phyloP scores from a whole-genome alignment of 1,140 invertebrate species.

The Eubasilissa regina region DNA sequence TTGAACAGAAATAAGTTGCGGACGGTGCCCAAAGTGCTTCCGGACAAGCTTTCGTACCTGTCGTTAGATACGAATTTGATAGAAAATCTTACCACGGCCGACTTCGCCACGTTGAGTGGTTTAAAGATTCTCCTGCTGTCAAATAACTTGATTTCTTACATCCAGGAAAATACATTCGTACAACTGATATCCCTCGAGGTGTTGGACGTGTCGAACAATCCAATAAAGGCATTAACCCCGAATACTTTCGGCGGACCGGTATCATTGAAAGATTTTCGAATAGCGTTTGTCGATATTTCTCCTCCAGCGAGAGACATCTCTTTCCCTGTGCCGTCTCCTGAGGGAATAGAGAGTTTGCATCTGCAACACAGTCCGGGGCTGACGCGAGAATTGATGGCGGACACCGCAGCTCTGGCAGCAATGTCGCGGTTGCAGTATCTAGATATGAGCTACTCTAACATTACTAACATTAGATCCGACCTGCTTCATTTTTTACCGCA shows the following conservation, averaged over 20 bases:
- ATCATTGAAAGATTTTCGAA: conserved; percentile 77
- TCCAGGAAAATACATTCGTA: conserved; percentile 79
- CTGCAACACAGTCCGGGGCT: conserved; percentile 82
- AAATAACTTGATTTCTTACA: conserved; percentile 77
- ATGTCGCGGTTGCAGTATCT: conserved; percentile 79
- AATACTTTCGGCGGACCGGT: conserved; percentile 79
- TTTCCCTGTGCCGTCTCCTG: conserved; percentile 80
- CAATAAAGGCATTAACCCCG: conserved; percentile 77
- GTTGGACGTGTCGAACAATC: conserved; percentile 86
- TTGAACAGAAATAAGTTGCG: conserved; percentile 83
- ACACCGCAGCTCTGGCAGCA: conserved; percentile 80
- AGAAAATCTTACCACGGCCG: conserved; percentile 75
- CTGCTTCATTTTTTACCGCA: conserved; percentile 81
- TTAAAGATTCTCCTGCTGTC: conserved; percentile 81
- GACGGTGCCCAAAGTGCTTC: conserved; percentile 75
- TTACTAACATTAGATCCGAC: conserved; percentile 78
- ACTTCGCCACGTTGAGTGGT: conserved; percentile 80
- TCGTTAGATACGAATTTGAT: conserved; percentile 75
- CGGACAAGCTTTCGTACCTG: conserved; percentile 70
- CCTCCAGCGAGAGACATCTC: conserved; percentile 75
- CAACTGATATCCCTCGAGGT: conserved; percentile 77
- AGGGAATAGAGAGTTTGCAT: conserved; percentile 80
- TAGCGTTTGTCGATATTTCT: conserved; percentile 78
- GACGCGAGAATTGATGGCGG: conserved; percentile 78
- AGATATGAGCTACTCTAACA: conserved; percentile 78